Percentiles rank a stretch among this genome's conserved stretches.
Evolutionary conservation across 1,140 invertebrate species (phyloP).

Genomic region (Bemisia tabaci): DNA sequence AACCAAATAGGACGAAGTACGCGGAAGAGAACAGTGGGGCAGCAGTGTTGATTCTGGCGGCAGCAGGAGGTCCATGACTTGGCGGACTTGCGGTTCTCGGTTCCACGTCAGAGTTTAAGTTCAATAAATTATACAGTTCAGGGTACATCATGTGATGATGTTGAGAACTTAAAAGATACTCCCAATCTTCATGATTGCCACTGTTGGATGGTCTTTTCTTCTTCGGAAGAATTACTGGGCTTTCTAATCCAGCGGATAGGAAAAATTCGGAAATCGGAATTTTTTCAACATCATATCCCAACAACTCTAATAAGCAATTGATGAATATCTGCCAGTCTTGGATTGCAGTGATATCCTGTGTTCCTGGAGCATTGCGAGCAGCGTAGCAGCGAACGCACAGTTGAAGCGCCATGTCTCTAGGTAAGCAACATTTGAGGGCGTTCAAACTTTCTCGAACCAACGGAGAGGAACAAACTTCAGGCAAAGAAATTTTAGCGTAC

Average conservation of each 20-base stretch:
- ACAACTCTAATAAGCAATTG: slow-evolving; percentile 30
- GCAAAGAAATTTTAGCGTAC: slow-evolving; percentile 39
- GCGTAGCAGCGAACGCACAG: slow-evolving; percentile 76
- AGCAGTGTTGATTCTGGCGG: slow-evolving; percentile 43
- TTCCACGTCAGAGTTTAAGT: slow-evolving; percentile 8
- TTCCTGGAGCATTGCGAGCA: slow-evolving; percentile 69
- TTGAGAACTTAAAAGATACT: slow-evolving; percentile 46
- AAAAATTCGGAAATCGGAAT: slow-evolving; percentile 36
- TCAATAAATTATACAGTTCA: slow-evolving; percentile 14
- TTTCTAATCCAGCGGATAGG: slow-evolving; percentile 35
- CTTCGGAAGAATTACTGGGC: slow-evolving; percentile 34
- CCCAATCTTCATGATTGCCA: slow-evolving; percentile 53
- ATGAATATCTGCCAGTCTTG: slow-evolving; percentile 76
- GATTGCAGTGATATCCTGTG: slow-evolving; percentile 54
- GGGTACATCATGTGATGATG: slow-evolving; percentile 32
- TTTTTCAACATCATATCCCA: slow-evolving; percentile 59
- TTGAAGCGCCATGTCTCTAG: slow-evolving; percentile 56
- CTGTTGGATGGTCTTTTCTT: slow-evolving; percentile 43
- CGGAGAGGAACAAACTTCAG: slow-evolving; percentile 45
- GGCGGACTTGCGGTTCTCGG: slow-evolving; percentile 15
- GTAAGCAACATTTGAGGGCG: slow-evolving; percentile 57
- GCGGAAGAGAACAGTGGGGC: slow-evolving; percentile 59
- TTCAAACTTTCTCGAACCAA: slow-evolving; percentile 53
- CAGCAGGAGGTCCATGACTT: slow-evolving; percentile 23
- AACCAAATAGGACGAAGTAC: slow-evolving; percentile 55